Conservation (phyloP, 2,888 invertebrate genomes). For the Scelioninae gen. 2 region DNA sequence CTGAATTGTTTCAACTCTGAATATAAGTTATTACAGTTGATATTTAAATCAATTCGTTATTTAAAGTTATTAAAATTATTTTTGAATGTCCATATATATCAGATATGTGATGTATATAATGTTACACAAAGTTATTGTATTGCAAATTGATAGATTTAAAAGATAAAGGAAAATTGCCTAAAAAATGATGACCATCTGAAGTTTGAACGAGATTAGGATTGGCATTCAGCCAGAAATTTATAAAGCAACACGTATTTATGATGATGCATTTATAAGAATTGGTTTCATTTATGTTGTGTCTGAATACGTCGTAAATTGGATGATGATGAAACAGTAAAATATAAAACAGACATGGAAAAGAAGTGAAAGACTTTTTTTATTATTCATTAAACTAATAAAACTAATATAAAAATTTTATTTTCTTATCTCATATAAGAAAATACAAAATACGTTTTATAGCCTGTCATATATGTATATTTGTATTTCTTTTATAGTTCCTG, state of each 20-base stretch:
- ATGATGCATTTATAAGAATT: slow-evolving; percentile 52
- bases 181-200: slow-evolving; percentile 39
- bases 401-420: too few species aligned
- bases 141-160: not conserved
- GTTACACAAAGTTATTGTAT: too few species aligned
- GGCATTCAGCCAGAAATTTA: slow-evolving; percentile 55
- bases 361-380: not conserved
- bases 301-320: slow-evolving; percentile 12
- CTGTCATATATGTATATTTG: too few species aligned
- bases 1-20: too few species aligned
- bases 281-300: slow-evolving; percentile 19
- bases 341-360: not conserved
- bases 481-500: too few species aligned
- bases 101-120: too few species aligned
- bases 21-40: too few species aligned
- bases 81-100: too few species aligned
- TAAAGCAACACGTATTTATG: slow-evolving; percentile 61
- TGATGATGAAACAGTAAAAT: slow-evolving; percentile 11
- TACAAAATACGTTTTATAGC: too few species aligned
- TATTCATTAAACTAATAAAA: not conserved
- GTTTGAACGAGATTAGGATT: slow-evolving; percentile 46
- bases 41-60: too few species aligned
- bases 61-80: too few species aligned
- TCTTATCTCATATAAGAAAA: too few species aligned
- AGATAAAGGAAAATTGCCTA: not conserved